Evolutionary conservation across 2,888 invertebrate genomes (phyloP).

Genomic region (Cheilosia pagana): DNA sequence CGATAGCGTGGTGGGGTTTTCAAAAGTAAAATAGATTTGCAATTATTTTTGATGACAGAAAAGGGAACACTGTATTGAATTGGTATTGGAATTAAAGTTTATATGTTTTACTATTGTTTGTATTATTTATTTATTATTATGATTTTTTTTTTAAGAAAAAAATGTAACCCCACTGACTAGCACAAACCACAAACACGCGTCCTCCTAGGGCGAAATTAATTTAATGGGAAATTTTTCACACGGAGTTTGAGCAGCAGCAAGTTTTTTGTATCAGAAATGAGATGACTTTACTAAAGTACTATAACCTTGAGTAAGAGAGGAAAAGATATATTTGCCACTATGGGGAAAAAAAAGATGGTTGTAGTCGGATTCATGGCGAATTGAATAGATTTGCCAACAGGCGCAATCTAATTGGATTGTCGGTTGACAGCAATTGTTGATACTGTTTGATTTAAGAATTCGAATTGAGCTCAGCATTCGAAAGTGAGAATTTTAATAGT

Average conservation of each 20-base stretch:
- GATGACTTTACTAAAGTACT: slow-evolving; percentile 22
- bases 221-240: slow-evolving; percentile 38
- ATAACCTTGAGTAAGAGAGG: slow-evolving; percentile 44
- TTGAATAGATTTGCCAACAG: slow-evolving; percentile 9
- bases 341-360: not conserved
- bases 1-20: slow-evolving; percentile 32
- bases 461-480: not conserved
- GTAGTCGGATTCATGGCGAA: slow-evolving; percentile 13
- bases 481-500: too few relatives aligned
- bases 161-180: slow-evolving; percentile 68
- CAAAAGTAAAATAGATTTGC: not conserved
- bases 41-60: slow-evolving; percentile 2
- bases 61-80: slow-evolving; percentile 7
- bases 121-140: slow-evolving; percentile 11
- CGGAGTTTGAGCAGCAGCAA: slow-evolving; percentile 14
- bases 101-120: slow-evolving; percentile 3
- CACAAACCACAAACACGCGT: slow-evolving; percentile 67
- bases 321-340: not conserved
- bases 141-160: slow-evolving; percentile 25
- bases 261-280: slow-evolving; percentile 10
- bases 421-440: not conserved
- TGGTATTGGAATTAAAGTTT: slow-evolving; percentile 17
- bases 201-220: slow-evolving; percentile 68
- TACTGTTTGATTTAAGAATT: slow-evolving; percentile 31
- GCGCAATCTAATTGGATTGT: slow-evolving; percentile 18